Percentiles rank a stretch among this genome's conserved stretches.
Evolutionary conservation across 2,113 vertebrate species (phyloP).

Genomic region (Nansenia antarctica): DNA sequence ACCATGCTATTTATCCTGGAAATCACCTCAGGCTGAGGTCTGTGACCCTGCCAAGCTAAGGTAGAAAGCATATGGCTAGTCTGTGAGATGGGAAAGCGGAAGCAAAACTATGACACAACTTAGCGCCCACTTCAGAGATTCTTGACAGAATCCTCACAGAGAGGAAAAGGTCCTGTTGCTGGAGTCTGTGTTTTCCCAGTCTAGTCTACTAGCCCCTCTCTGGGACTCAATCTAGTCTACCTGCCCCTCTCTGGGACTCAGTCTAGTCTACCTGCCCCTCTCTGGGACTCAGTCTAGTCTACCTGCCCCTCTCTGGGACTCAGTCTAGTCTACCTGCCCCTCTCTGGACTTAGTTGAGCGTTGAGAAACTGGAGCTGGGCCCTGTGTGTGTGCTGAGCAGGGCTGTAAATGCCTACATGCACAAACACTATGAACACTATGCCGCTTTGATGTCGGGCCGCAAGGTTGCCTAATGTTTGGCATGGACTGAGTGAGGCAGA

Average conservation of each 20-base stretch:
- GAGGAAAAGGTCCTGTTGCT: conserved; percentile 25
- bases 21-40: not conserved
- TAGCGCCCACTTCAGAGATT: conserved; percentile 47
- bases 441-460: conserved; percentile 50
- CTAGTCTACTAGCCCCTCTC: conserved; percentile 24
- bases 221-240: conserved; percentile 5
- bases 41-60: not conserved
- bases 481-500: conserved; percentile 26
- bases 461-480: conserved; percentile 49
- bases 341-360: too few relatives aligned
- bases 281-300: conserved; percentile 23
- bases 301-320: conserved; percentile 22
- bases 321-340: too few relatives aligned
- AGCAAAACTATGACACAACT: conserved; percentile 26
- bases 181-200: conserved; percentile 27
- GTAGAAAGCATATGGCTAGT: not conserved
- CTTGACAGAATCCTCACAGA: conserved; percentile 38
- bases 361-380: not conserved
- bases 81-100: conserved; percentile 21
- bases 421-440: conserved; percentile 50
- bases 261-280: conserved; percentile 23
- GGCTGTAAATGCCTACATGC: conserved; percentile 54
- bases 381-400: conserved; percentile 26
- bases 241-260: not conserved
- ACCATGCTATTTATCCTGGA: not conserved